Evolutionary conservation across 2,888 invertebrate species (phyloP).

Genomic region (Papilio gigon): DNA sequence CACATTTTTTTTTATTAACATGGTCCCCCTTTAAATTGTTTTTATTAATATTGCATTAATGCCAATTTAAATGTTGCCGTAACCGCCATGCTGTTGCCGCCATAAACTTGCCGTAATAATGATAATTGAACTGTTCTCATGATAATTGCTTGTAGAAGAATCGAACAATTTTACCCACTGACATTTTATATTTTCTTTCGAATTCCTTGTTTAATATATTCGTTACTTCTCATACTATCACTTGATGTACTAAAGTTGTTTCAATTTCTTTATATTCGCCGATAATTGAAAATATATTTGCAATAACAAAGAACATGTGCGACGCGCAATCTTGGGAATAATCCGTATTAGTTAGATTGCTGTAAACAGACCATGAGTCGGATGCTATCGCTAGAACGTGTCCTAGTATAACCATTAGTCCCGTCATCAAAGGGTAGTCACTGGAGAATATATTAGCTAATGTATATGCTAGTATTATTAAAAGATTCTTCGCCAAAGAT

Average conservation of each 20-base stretch:
- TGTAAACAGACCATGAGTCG: constrained; percentile 17
- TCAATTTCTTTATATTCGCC: constrained; percentile 55
- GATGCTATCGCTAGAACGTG: constrained; percentile 38
- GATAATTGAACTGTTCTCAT: too few species aligned
- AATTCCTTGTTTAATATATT: background rate
- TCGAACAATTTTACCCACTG: background rate
- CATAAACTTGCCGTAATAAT: too few species aligned
- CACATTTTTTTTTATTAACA: background rate
- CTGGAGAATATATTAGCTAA: constrained; percentile 30
- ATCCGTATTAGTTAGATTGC: constrained; percentile 26
- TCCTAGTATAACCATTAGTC: constrained; percentile 34
- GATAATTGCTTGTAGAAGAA: background rate
- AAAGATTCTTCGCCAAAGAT: constrained; percentile 31
- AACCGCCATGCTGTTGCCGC: too few species aligned
- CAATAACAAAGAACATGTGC: constrained; percentile 48
- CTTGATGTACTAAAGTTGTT: constrained; percentile 37
- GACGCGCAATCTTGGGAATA: constrained; percentile 22
- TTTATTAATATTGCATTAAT: background rate
- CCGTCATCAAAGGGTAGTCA: constrained; percentile 35
- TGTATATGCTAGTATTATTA: constrained; percentile 36
- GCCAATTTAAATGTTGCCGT: too few species aligned
- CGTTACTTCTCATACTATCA: constrained; percentile 4
- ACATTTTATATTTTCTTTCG: background rate
- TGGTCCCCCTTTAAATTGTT: too few species aligned
- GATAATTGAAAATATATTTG: constrained; percentile 55